phyloP scores from a whole-genome alignment of 2,888 invertebrate species.

The Eremobia ochroleuca region DNA sequence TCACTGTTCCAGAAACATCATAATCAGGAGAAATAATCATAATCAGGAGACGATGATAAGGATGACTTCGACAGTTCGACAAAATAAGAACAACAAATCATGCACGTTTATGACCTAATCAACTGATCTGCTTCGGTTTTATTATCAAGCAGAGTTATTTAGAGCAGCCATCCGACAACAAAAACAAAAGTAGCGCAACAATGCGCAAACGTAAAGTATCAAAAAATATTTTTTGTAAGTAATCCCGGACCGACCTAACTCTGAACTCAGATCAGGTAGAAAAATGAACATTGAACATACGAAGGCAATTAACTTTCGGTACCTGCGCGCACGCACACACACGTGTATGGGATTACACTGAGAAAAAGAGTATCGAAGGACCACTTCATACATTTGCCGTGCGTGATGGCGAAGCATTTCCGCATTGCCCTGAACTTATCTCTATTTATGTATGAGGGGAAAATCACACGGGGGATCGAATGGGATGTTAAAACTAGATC shows the following conservation, averaged over 20 bases:
- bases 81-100: constrained; percentile 39
- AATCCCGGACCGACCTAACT: constrained; percentile 72
- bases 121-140: constrained; percentile 36
- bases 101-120: constrained; percentile 51
- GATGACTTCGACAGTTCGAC: background rate
- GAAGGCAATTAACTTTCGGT: constrained; percentile 90
- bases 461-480: background rate
- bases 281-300: constrained; percentile 88
- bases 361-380: constrained; percentile 31
- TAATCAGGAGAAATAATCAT: background rate
- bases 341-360: constrained; percentile 35
- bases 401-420: background rate
- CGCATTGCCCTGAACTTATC: background rate
- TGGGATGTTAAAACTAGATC: background rate
- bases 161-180: constrained; percentile 32
- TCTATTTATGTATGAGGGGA: background rate
- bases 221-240: constrained; percentile 64
- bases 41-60: background rate
- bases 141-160: constrained; percentile 51
- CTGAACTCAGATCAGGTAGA: constrained; percentile 83
- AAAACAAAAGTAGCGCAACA: constrained; percentile 55
- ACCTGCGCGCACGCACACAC: constrained; percentile 84
- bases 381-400: constrained; percentile 2
- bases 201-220: constrained; percentile 63
- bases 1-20: constrained; percentile 1